These are phyloP conservation scores for Diceros bicornis DNA, from an alignment of 2,797 vertebrate genomes.

Conservation along the genomic window DNA sequence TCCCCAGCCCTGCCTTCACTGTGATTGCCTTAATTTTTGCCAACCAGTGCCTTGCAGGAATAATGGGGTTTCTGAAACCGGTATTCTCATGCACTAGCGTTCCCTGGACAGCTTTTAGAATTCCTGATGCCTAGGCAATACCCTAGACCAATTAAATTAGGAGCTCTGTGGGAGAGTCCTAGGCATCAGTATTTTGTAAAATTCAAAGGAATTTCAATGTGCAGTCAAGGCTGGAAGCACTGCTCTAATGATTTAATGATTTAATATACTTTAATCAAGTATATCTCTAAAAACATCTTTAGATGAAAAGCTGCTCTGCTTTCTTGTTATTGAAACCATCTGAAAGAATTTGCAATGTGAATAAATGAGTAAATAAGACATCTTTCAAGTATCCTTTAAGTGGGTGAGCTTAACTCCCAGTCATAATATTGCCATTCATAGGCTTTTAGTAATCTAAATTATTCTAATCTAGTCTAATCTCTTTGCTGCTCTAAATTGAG, in stretches of 20 bases:
- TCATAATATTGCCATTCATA: neutral
- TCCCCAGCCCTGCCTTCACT: neutral
- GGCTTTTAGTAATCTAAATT: neutral
- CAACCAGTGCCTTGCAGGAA: neutral
- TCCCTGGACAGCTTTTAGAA: neutral
- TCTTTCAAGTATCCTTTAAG: neutral
- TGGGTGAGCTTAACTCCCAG: neutral
- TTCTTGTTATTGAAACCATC: neutral
- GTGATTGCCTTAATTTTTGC: neutral
- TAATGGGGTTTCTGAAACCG: neutral
- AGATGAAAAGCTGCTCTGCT: neutral
- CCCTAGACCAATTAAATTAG: neutral
- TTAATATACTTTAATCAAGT: constrained; percentile 41
- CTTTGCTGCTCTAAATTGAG: neutral
- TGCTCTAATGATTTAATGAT: neutral
- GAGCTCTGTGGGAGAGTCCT: neutral
- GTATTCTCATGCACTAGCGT: neutral
- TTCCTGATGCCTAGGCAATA: neutral
- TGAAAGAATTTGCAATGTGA: neutral
- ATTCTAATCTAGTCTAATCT: neutral
- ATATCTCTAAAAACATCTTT: constrained; percentile 12
- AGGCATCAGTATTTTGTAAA: neutral
- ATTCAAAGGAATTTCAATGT: neutral
- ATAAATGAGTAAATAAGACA: constrained; percentile 28
- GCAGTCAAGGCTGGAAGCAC: neutral